Base-by-base conservation (phyloP, 2,797 vertebrate species). In the Eulemur albifrons region DNA sequence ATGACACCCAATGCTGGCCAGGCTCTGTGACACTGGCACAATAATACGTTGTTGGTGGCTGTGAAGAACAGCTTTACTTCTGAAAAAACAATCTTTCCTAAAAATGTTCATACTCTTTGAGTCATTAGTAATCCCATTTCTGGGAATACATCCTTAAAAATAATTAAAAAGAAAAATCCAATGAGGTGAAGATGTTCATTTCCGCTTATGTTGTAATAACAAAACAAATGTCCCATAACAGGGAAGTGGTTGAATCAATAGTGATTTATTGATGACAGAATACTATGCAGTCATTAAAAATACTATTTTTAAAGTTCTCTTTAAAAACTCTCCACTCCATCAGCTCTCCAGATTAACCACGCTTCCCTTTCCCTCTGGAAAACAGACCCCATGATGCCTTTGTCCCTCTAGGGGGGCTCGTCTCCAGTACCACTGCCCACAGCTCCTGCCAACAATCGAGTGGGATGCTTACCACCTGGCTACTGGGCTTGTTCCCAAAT, bases 71-170 rank as follows among this genome's bases (percentile, higher is more conserved):
- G 7, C 6, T 86, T 96, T 84, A 25, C 45, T 92, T 88, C n/a
- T 54, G 79, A 88, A 91, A 96, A 90, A 96, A 96, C 63, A 81
- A 70, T 72, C 90, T 93, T 96, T 95, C 73, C 69, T 72, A 75
- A 92, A 88, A 90, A 61, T 70, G 7, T 54, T 93, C 77, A 63
- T 43, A 70, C 25, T 93, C 76, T 95, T 90, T 52, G 32, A 90
- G 43, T 86, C 45, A 72, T 20, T 40, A 73, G n/a, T 88, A 88
- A 97, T 73, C 72, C 38, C 13, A 72, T 40, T 93, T 96, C 80
- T 35, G 17, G 27, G 88, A 96, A 86, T 38, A 67, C 0, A 88
- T 20, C 9, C 77, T 92, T 96, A 61, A 94, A 95, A 88, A 69
- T 65, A 95, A 86, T 30, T 79, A 30, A 81, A 83, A 95, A 80